Conservation (phyloP, 2,797 vertebrate genomes). For the Acrocephalus scirpaceus region DNA sequence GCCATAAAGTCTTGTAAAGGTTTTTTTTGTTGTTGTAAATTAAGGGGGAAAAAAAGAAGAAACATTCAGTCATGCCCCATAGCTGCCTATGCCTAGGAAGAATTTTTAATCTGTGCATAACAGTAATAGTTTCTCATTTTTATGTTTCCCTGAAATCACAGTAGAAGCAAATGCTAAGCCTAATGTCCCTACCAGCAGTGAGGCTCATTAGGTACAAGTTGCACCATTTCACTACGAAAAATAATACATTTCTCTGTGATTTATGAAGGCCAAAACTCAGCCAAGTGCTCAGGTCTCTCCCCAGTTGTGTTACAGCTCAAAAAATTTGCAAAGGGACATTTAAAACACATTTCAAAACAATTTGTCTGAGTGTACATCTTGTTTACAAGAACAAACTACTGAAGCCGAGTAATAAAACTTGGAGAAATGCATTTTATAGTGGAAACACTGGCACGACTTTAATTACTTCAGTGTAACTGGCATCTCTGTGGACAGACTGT, state of each 20-base stretch:
- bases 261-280: constrained; percentile 3
- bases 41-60: background rate
- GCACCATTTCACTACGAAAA: constrained; percentile 44
- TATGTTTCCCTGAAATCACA: background rate
- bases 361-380: background rate
- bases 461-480: constrained; percentile 15
- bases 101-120: background rate
- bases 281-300: background rate
- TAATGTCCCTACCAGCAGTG: background rate
- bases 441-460: constrained; percentile 45
- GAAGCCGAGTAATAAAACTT: constrained; percentile 10
- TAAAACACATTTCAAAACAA: constrained; percentile 8
- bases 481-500: background rate
- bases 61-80: background rate
- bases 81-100: background rate
- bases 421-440: constrained; percentile 27
- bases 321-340: background rate
- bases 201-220: constrained; percentile 27
- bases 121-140: background rate
- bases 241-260: constrained; percentile 1
- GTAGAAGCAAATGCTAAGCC: constrained; percentile 1
- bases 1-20: background rate
- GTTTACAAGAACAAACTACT: constrained; percentile 44
- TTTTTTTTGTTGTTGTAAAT: background rate
- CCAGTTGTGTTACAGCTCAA: background rate